Conservation (phyloP, 2,113 vertebrate genomes). For the Chaenocephalus aceratus region DNA sequence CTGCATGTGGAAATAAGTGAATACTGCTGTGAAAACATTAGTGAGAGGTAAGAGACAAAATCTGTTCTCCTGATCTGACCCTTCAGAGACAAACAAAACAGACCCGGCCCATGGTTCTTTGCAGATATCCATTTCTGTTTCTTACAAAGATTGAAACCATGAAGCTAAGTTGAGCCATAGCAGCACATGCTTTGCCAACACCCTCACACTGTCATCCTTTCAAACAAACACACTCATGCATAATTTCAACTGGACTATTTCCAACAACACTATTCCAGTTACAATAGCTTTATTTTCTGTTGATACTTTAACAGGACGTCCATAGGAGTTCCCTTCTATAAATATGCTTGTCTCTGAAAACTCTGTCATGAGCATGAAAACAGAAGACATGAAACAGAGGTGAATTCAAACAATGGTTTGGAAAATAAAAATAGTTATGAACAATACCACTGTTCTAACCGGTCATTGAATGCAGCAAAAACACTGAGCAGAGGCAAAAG, state of each 20-base stretch:
- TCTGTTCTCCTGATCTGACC: constrained; percentile 39
- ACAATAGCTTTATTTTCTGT: constrained; percentile 17
- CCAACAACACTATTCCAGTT: constrained; percentile 43
- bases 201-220: constrained; percentile 27
- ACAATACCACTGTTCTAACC: background rate
- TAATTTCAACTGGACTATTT: constrained; percentile 46
- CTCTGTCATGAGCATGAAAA: constrained; percentile 18
- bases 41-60: constrained; percentile 13
- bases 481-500: constrained; percentile 20
- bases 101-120: background rate
- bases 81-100: constrained; percentile 32
- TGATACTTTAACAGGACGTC: constrained; percentile 43
- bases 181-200: constrained; percentile 56
- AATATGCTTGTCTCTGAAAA: constrained; percentile 45
- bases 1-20: constrained; percentile 34
- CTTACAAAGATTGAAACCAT: constrained; percentile 15
- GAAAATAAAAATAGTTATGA: constrained; percentile 1
- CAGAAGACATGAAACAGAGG: background rate
- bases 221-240: constrained; percentile 56
- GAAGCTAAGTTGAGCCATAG: constrained; percentile 36
- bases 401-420: constrained; percentile 5
- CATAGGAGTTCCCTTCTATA: constrained; percentile 51
- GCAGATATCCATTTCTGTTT: constrained; percentile 17
- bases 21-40: constrained; percentile 59
- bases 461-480: constrained; percentile 10